Base-by-base conservation (phyloP, 2,113 vertebrate genomes). In the Nothocercus julius region DNA sequence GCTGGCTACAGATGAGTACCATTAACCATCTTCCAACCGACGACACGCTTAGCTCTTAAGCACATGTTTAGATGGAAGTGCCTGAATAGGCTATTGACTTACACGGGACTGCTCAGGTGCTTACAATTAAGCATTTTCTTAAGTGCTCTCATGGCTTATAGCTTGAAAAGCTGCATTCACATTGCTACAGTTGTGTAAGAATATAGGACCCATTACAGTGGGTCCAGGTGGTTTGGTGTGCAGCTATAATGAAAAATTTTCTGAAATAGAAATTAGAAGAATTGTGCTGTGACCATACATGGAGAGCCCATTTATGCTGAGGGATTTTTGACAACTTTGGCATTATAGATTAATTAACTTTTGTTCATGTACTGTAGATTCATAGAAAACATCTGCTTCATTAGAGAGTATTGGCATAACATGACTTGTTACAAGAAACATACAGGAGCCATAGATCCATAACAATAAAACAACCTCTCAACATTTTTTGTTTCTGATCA, bases 401-500 rank as follows among this genome's bases (percentile, higher is more conserved):
- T 75, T 34, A 69, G 32, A 84, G 67, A 19, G 18, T 62, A 64
- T n/a, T 19, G 40, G 28, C 22, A 36, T 72, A 80, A 72, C 2
- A 1, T 61, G 73, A 74, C 24, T 63, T 32, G 5, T 54, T 58
- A 28, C 38, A 53, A 42, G n/a, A 77, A 80, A 89, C 78, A 74
- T 74, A 80, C 59, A 79, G 56, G 61, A 97, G 85, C 21, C 88
- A 67, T 74, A 19, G 67, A 51, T 30, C 61, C 59, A 34, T 82
- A 93, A 80, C 89, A 93, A 40, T n/a, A 83, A 95, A 83, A 78
- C 68, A 77, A 38, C n/a, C 4, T 87, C 80, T 87, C 34, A 84
- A 89, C 45, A 49, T 42, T 22, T 83, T 61, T 78, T 82, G 72
- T 85, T 66, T 81, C 64, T 73, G 44, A 85, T 59, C 67, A 89